Evolutionary conservation across 2,888 invertebrate species (phyloP), one percentile per base, ranked within the genome.

Genomic region (Camponotus fellah): DNA sequence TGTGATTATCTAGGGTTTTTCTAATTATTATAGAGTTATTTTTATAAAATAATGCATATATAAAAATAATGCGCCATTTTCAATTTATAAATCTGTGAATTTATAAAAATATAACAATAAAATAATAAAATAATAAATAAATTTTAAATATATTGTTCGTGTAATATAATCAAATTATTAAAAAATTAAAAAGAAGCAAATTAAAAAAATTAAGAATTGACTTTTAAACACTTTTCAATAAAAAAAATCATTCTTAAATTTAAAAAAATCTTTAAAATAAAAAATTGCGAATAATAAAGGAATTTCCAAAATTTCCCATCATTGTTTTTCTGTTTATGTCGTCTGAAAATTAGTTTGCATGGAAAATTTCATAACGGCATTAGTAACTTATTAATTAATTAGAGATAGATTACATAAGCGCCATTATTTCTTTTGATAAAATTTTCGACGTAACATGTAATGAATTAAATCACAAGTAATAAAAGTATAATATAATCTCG

Each of bases 301-400:
- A 17, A 34, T 62, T 17, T 34, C 46, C 6, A n/a, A 1, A 14
- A 43, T 74, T 43, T 46, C 8, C 2, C n/a, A 10, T 46, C n/a
- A 34, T 37, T 17, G 3, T 14, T 53, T 53, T 77, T 68, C 10
- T 17, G 40, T 12, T 56, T 62, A 75, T 77, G 34, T 56, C 43
- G 14, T 68, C 53, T 26, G 56, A 68, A 56, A 65, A 65, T 77
- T 77, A 68, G 6, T 68, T 77, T 43, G 9, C 56, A 40, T 5
- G n/a, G 9, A 6, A 77, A 49, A 21, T 64, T 68, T 32, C 10
- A 34, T 62, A 62, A 49, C 5, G 26, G 17, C 21, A 14, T 17
- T 65, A 56, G 56, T 68, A 68, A 77, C 53, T 40, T 32, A 32
- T 66, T 65, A 77, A 68, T 68, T 77, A 77, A 77, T 32, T 66